Evolutionary conservation across 2,797 vertebrate genomes (phyloP), one percentile per base, ranked within the genome.

Genomic region (Cuculus canorus): DNA sequence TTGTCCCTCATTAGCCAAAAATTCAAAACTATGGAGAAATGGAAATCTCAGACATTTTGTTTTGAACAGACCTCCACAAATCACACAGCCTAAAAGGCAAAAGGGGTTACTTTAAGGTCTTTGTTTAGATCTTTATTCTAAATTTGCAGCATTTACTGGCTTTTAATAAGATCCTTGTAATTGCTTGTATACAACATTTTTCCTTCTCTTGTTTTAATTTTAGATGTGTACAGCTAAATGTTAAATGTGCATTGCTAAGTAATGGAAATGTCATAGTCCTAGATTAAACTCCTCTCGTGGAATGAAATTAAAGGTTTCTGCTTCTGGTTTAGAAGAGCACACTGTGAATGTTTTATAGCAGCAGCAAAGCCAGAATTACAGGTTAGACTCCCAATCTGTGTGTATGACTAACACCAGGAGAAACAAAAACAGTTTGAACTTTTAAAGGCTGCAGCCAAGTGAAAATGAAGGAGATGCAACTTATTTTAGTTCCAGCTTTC

Each of bases 321-420:
- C 76, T 95, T 43, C 79, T 35, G 35, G 47, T 65, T 87, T 75
- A 75, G 59, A 92, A 81, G 43, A 91, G 78, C 61, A 66, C 79
- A 85, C 82, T 65, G 94, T 96, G 90, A 92, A 64, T 95, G 73
- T 89, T 97, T 97, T 92, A 90, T 84, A 92, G 78, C 86, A 95
- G 85, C 88, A 94, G 83, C 85, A 97, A 95, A 97, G 90, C 92
- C 91, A 96, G 97, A 97, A 97, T 96, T 97, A 97, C 95, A 97
- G 94, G 88, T 94, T 97, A 91, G 79, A n/a, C 94, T 79, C 91
- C 86, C 63, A 71, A 17, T 93, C 25, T 37, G 75, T 72, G 77
- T 91, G 69, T 71, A 87, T 97, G 94, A 96, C 95, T 96, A 96
- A 96, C 41, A 87, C 30, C 37, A 82, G 68, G 56, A 78, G 89